Evolutionary conservation across 2,113 vertebrate species (phyloP).

Genomic region (Cottus gobio): DNA sequence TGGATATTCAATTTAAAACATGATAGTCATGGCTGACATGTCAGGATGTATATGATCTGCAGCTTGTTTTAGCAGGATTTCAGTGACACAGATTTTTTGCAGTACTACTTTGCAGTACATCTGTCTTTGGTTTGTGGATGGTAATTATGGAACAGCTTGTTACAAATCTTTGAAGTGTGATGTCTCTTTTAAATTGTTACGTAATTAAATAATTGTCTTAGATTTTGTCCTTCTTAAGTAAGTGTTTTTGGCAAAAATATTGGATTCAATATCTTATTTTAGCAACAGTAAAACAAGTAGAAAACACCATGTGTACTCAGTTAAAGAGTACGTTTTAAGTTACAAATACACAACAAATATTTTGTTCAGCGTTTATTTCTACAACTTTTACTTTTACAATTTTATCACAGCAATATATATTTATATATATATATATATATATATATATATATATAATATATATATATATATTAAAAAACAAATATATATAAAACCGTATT

Average conservation of each 20-base stretch:
- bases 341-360: background rate
- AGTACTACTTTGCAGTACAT: too few species aligned
- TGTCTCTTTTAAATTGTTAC: background rate
- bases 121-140: background rate
- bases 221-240: background rate
- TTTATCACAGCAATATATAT: background rate
- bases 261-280: background rate
- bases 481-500: background rate
- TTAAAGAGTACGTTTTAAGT: background rate
- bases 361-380: background rate
- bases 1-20: background rate
- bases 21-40: background rate
- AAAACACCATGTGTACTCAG: background rate
- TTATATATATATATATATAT: background rate
- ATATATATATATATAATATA: background rate
- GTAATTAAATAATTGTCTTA: background rate
- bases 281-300: background rate
- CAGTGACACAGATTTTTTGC: too few species aligned
- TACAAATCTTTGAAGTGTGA: background rate
- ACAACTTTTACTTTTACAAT: constrained; percentile 13
- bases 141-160: background rate
- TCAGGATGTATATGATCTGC: background rate
- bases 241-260: background rate
- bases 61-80: background rate
- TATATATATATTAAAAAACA: background rate